Conservation (phyloP, 2,113 vertebrate species). For the Pseudonaja textilis region DNA sequence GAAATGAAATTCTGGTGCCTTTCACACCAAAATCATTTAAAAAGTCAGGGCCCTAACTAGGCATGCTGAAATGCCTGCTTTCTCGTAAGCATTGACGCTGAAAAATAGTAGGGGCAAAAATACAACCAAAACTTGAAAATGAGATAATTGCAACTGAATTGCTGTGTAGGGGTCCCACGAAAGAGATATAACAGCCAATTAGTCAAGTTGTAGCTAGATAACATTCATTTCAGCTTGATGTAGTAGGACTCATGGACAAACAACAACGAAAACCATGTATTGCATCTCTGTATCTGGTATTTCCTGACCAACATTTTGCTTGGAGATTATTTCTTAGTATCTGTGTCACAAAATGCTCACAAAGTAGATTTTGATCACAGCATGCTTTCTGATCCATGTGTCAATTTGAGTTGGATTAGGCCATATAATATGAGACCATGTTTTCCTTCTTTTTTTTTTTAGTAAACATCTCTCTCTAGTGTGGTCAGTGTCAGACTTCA, state of each 20-base stretch:
- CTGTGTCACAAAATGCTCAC: neutral
- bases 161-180: neutral
- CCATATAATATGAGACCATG: neutral
- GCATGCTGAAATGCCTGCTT: neutral
- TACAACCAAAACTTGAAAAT: neutral
- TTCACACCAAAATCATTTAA: neutral
- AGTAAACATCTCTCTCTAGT: neutral
- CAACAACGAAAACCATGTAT: neutral
- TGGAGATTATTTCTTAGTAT: neutral
- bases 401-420: neutral
- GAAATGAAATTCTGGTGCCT: neutral
- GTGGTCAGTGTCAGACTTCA: neutral
- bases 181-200: neutral
- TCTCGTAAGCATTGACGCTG: neutral
- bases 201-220: neutral
- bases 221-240: neutral
- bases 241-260: neutral
- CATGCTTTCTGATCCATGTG: neutral
- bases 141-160: neutral
- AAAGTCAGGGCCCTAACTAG: neutral
- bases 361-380: neutral
- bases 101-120: neutral
- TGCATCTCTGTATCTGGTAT: neutral
- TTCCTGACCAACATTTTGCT: neutral
- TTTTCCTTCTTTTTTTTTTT: neutral